Percentiles rank a stretch among this genome's conserved stretches.
These are phyloP conservation scores for Urophycis tenuis DNA, from an alignment of 2,797 vertebrate species.

Conservation along the genomic window DNA sequence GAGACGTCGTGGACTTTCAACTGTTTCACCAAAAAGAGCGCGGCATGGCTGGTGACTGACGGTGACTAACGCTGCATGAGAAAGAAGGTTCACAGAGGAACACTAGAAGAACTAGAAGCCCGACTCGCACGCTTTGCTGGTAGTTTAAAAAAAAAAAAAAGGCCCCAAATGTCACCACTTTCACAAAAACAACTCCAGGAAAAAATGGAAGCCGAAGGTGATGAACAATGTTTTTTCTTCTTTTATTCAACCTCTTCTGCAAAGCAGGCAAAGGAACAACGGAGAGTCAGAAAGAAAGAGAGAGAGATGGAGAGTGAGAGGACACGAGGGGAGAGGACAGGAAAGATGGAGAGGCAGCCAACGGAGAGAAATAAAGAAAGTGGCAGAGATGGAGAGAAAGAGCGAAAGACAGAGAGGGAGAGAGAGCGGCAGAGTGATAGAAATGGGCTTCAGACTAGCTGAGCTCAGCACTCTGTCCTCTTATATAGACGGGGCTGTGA, in stretches of 20 bases:
- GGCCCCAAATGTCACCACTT: background rate
- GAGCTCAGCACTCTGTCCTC: constrained; percentile 75
- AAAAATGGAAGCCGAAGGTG: background rate
- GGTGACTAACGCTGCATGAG: constrained; percentile 38
- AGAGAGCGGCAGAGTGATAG: constrained; percentile 26
- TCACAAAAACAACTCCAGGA: background rate
- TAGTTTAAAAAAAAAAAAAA: background rate
- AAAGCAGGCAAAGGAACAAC: constrained; percentile 27
- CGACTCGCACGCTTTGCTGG: background rate
- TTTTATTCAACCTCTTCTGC: constrained; percentile 20
- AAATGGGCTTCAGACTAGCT: constrained; percentile 57
- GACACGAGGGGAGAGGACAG: constrained; percentile 14
- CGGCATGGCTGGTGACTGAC: constrained; percentile 68
- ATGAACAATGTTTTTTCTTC: constrained; percentile 1
- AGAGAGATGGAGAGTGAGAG: constrained; percentile 15
- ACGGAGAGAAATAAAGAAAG: constrained; percentile 31
- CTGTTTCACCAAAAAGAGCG: constrained; percentile 87
- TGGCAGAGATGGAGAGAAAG: constrained; percentile 27
- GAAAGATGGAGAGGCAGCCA: constrained; percentile 22
- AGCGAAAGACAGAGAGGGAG: constrained; percentile 6
- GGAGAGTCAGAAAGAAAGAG: constrained; percentile 19
- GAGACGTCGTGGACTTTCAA: constrained; percentile 78
- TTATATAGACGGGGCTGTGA: constrained; percentile 62
- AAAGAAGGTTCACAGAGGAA: constrained; percentile 15
- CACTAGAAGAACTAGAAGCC: background rate